Percentiles rank a stretch among this genome's conserved stretches.
These are phyloP conservation scores for Sabellastarte sp. DNA, from an alignment of 2,888 invertebrate genomes.

Conservation along the genomic window DNA sequence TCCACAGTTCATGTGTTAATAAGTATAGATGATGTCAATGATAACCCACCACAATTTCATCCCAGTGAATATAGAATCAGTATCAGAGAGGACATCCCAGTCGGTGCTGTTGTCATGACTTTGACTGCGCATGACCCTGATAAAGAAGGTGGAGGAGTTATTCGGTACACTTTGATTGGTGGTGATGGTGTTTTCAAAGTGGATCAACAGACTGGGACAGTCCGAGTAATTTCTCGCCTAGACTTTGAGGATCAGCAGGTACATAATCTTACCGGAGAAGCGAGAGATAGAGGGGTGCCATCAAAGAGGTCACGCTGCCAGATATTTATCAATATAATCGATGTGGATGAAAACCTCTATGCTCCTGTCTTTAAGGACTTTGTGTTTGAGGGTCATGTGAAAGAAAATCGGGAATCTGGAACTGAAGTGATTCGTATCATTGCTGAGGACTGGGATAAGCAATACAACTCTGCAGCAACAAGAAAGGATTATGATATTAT, in stretches of 20 bases:
- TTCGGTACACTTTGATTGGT: constrained; percentile 72
- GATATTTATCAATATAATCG: constrained; percentile 76
- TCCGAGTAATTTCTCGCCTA: constrained; percentile 74
- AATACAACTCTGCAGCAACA: constrained; percentile 61
- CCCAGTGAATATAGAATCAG: constrained; percentile 64
- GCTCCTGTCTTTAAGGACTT: constrained; percentile 81
- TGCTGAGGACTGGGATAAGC: constrained; percentile 75
- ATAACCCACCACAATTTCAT: constrained; percentile 17
- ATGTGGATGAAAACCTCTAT: constrained; percentile 90
- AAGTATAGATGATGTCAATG: constrained; percentile 86
- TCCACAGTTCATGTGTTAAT: constrained; percentile 83
- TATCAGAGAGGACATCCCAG: constrained; percentile 86
- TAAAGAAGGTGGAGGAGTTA: constrained; percentile 76
- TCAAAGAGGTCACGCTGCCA: constrained; percentile 76
- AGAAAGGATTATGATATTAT: constrained; percentile 79
- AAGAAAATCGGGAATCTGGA: constrained; percentile 78
- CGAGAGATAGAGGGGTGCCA: constrained; percentile 76
- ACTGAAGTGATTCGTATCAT: constrained; percentile 75
- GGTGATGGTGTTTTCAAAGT: constrained; percentile 72
- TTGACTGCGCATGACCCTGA: constrained; percentile 84
- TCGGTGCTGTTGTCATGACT: constrained; percentile 82
- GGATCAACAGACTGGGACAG: constrained; percentile 81
- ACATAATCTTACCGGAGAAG: constrained; percentile 82
- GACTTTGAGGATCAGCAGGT: constrained; percentile 89
- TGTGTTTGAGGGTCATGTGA: constrained; percentile 72